These are phyloP conservation scores for Leptogaster cylindrica DNA, from an alignment of 2,888 invertebrate genomes.

Conservation along the genomic window DNA sequence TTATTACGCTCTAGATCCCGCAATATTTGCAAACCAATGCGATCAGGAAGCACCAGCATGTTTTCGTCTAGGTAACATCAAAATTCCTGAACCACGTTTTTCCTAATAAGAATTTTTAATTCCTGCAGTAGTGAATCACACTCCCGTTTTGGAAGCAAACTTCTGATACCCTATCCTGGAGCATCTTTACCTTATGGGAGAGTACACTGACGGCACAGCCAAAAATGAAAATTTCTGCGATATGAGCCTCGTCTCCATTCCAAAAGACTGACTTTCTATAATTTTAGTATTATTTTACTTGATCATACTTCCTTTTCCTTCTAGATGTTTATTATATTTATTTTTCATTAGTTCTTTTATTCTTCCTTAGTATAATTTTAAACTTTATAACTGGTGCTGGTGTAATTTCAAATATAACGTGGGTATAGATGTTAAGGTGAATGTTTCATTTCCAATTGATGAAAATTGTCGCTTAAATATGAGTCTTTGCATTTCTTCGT, in stretches of 20 bases:
- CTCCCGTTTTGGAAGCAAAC: slow-evolving; percentile 58
- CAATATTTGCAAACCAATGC: slow-evolving; percentile 47
- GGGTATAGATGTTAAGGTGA: no score
- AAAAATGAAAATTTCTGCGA: slow-evolving; percentile 4
- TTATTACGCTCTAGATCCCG: slow-evolving; percentile 67
- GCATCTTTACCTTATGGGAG: slow-evolving; percentile 58
- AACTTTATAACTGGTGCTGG: slow-evolving; percentile 4
- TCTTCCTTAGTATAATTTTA: slow-evolving; percentile 2
- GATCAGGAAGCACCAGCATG: slow-evolving; percentile 46
- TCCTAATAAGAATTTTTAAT: no score
- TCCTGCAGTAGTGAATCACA: slow-evolving; percentile 60
- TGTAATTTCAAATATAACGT: no score
- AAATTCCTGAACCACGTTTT: background rate
- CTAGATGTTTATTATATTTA: slow-evolving; percentile 13
- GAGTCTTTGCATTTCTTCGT: no score
- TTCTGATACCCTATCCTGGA: slow-evolving; percentile 59
- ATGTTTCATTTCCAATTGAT: no score
- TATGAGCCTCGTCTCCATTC: slow-evolving; percentile 1
- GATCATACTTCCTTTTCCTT: background rate
- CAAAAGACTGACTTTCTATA: slow-evolving; percentile 37
- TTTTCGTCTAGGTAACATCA: slow-evolving; percentile 49
- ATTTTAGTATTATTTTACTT: slow-evolving; percentile 15
- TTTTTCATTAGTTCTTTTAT: slow-evolving; percentile 3
- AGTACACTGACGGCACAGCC: slow-evolving; percentile 54
- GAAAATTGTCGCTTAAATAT: no score